Conservation (phyloP, 2,113 vertebrate species). For the Sardina pilchardus region DNA sequence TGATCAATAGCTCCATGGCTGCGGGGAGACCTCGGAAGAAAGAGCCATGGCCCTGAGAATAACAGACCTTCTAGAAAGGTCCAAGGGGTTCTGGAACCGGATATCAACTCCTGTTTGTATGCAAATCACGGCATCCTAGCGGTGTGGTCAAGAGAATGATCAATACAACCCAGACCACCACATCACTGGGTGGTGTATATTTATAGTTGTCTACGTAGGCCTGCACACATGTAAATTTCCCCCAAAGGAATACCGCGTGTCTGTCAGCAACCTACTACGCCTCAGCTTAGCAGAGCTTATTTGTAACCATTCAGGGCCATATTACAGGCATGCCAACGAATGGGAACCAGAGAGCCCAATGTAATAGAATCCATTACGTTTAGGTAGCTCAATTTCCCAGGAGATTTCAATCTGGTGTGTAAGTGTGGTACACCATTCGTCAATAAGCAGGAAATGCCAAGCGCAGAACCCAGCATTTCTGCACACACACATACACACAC, state of each 20-base stretch:
- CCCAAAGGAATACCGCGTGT: neutral
- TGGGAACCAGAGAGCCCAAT: neutral
- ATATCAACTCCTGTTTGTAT: neutral
- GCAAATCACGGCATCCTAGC: constrained; percentile 21
- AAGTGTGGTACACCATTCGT: constrained; percentile 37
- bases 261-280: neutral
- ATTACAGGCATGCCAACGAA: constrained; percentile 25
- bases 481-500: neutral
- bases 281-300: neutral
- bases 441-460: constrained; percentile 34
- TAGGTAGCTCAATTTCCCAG: constrained; percentile 41
- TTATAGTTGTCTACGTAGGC: neutral
- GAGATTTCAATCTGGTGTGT: constrained; percentile 34
- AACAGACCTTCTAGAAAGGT: neutral
- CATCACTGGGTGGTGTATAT: constrained; percentile 32
- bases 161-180: constrained; percentile 30
- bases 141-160: constrained; percentile 18
- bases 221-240: neutral
- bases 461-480: constrained; percentile 16
- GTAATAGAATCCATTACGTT: constrained; percentile 39
- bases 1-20: neutral
- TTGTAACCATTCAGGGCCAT: constrained; percentile 33
- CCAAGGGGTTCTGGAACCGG: neutral
- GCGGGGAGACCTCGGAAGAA: neutral
- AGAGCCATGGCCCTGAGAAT: neutral